A percentile compares a stretch with the other conserved stretches of the same genome.
These are phyloP conservation scores for Callopanchax toddi DNA, from an alignment of 2,113 vertebrate species.

Conservation along the genomic window DNA sequence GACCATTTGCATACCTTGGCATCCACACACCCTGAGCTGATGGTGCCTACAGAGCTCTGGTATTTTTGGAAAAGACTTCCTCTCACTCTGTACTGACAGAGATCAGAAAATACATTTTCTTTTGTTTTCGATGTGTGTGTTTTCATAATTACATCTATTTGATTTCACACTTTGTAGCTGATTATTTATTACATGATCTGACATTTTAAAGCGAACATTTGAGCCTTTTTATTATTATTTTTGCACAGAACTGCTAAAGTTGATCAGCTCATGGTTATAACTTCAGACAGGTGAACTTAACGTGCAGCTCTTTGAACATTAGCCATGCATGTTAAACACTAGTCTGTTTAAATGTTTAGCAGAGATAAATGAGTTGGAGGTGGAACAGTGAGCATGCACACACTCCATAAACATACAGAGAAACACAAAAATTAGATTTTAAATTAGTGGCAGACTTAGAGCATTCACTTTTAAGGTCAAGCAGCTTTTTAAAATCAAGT, in stretches of 20 bases:
- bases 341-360: neutral
- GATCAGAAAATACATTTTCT: constrained; percentile 1
- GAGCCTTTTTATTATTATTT: too few relatives aligned
- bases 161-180: neutral
- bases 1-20: constrained; percentile 61
- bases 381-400: too few relatives aligned
- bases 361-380: too few relatives aligned
- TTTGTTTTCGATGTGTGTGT: neutral
- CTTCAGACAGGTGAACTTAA: neutral
- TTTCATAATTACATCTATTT: neutral
- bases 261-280: neutral
- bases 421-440: neutral
- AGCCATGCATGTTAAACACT: neutral
- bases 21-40: constrained; percentile 18
- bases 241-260: neutral
- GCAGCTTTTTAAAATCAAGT: neutral
- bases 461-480: neutral
- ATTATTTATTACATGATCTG: neutral
- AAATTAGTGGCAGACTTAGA: neutral
- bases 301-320: constrained; percentile 13
- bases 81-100: neutral
- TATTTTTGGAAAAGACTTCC: constrained; percentile 25
- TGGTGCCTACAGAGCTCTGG: constrained; percentile 10
- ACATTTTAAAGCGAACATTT: neutral
- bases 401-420: too few relatives aligned